These are phyloP conservation scores for Saturnia japonica DNA, from an alignment of 2,888 invertebrate species.

Conservation along the genomic window DNA sequence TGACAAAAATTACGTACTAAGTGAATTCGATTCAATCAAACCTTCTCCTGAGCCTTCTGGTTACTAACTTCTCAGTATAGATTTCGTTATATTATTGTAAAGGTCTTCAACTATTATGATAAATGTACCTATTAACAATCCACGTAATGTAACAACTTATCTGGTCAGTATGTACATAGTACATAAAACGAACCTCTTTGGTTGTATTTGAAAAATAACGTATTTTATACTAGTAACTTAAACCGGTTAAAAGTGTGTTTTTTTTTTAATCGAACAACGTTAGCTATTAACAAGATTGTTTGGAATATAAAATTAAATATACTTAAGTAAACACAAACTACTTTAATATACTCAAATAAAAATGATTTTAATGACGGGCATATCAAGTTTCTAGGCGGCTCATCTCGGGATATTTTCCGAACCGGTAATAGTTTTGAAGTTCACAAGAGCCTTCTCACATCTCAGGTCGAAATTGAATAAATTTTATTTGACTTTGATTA, in stretches of 20 bases:
- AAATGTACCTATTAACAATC: no score
- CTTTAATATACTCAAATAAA: not conserved
- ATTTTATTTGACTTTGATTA: not conserved
- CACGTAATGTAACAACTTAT: no score
- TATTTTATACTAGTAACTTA: not conserved
- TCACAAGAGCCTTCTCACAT: not conserved
- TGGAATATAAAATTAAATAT: not conserved
- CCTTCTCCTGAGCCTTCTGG: not conserved
- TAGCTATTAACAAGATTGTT: not conserved
- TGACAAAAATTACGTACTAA: not conserved
- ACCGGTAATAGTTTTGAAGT: not conserved
- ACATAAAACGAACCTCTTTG: not conserved
- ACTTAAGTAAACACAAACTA: not conserved
- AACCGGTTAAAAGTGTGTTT: not conserved
- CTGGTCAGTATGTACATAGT: no score
- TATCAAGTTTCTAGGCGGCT: not conserved
- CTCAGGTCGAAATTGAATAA: not conserved
- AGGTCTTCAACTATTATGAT: no score
- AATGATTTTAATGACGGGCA: not conserved
- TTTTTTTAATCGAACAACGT: not conserved
- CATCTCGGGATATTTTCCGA: not conserved
- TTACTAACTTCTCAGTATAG: not conserved
- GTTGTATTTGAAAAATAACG: not conserved
- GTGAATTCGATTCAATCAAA: not conserved
- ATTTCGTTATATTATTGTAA: not conserved